Percentiles rank a stretch among this genome's conserved stretches.
Evolutionary conservation across 1,140 invertebrate species (phyloP).

Genomic region (Temnothorax nylanderi): DNA sequence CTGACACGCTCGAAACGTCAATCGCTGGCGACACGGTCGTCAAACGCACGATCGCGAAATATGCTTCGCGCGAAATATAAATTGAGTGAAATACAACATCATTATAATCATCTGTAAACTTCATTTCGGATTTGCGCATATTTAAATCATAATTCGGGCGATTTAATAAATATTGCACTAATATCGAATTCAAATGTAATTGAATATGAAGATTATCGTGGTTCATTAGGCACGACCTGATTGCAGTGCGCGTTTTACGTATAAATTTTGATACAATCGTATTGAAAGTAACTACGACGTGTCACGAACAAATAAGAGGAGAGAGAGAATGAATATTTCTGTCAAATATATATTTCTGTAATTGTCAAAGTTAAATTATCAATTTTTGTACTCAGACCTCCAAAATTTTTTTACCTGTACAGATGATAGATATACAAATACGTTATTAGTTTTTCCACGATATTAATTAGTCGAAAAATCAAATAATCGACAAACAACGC

Average conservation of each 20-base stretch:
- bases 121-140: conserved; percentile 17
- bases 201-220: conserved; percentile 34
- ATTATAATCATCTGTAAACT: conserved; percentile 41
- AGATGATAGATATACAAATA: neutral
- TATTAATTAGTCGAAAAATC: neutral
- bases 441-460: neutral
- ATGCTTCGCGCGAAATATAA: neutral
- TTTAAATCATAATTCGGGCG: conserved; percentile 19
- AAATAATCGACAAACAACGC: neutral
- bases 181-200: conserved; percentile 36
- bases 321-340: neutral
- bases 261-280: conserved; percentile 27
- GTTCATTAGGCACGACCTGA: conserved; percentile 33
- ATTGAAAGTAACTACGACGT: neutral
- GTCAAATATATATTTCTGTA: neutral
- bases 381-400: neutral
- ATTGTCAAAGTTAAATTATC: conserved; percentile 3
- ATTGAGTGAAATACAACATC: neutral
- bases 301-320: neutral
- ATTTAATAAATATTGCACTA: conserved; percentile 41
- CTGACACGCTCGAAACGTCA: conserved; percentile 24
- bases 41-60: neutral
- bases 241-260: conserved; percentile 7
- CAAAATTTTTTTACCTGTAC: neutral
- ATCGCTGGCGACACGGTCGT: neutral